phyloP scores from a whole-genome alignment of 2,888 invertebrate species.

The Drosophila putrida region DNA sequence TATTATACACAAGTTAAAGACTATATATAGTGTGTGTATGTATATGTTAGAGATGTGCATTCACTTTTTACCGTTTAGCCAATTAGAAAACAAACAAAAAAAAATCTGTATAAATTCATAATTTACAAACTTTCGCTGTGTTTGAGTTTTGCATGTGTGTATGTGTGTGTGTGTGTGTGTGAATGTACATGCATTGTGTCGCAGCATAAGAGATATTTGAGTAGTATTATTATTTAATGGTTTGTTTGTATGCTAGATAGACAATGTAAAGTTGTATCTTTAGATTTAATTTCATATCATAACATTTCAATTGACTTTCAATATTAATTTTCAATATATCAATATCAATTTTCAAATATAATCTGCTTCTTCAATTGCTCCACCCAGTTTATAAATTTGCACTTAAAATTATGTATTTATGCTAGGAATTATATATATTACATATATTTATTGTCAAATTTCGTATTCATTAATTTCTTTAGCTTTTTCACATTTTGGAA shows the following conservation, averaged over 20 bases:
- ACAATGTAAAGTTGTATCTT: constrained; percentile 15
- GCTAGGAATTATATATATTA: constrained; percentile 63
- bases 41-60: constrained; percentile 41
- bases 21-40: constrained; percentile 24
- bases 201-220: constrained; percentile 35
- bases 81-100: constrained; percentile 59
- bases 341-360: neutral
- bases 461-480: neutral
- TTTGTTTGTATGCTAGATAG: constrained; percentile 14
- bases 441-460: constrained; percentile 55
- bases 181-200: constrained; percentile 11
- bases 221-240: constrained; percentile 43
- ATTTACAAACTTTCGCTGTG: constrained; percentile 5
- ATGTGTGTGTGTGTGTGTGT: constrained; percentile 18
- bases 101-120: constrained; percentile 4
- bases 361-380: constrained; percentile 80
- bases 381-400: constrained; percentile 84
- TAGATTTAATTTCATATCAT: constrained; percentile 22
- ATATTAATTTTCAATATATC: too few species aligned
- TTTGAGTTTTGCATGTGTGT: neutral
- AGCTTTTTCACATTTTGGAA: constrained; percentile 27
- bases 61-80: constrained; percentile 58
- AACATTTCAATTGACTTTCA: constrained; percentile 28
- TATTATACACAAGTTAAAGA: constrained; percentile 22
- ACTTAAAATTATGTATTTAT: constrained; percentile 73